Percentiles rank a stretch among this genome's conserved stretches.
Evolutionary conservation across 2,888 invertebrate genomes (phyloP).

Genomic region (Melinaea marsaeus): DNA sequence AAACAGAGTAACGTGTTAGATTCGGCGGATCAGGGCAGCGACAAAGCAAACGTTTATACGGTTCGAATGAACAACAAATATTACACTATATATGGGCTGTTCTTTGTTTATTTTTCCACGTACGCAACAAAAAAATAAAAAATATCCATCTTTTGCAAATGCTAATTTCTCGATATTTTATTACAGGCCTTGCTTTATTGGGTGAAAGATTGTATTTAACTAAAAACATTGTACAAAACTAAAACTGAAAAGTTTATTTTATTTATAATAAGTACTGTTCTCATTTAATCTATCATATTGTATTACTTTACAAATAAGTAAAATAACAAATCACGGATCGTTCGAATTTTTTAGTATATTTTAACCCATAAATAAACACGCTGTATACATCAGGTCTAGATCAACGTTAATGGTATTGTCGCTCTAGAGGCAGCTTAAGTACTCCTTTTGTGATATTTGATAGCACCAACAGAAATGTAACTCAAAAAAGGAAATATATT

Average conservation of each 20-base stretch:
- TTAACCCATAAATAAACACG: background rate
- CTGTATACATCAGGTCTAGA: background rate
- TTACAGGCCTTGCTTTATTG: too few species aligned
- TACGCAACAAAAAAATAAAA: background rate
- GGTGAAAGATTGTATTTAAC: too few species aligned
- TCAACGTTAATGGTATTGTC: background rate
- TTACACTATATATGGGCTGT: background rate
- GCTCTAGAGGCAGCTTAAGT: background rate
- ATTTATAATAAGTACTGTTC: too few species aligned
- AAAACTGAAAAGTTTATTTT: too few species aligned
- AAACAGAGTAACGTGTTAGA: constrained; percentile 16
- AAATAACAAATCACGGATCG: too few species aligned
- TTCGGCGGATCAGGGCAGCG: constrained; percentile 13
- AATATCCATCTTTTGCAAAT: background rate
- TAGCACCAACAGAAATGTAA: background rate
- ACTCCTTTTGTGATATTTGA: background rate
- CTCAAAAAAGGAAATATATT: background rate
- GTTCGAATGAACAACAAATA: constrained; percentile 8
- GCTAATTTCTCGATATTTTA: background rate
- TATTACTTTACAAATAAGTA: too few species aligned
- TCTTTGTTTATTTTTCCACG: background rate
- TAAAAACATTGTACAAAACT: too few species aligned
- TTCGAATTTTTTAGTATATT: background rate
- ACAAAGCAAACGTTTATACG: constrained; percentile 18
- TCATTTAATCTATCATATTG: too few species aligned